Percentiles rank a stretch among this genome's conserved stretches.
phyloP scores from a whole-genome alignment of 2,113 vertebrate species.

The Clarias magur region DNA sequence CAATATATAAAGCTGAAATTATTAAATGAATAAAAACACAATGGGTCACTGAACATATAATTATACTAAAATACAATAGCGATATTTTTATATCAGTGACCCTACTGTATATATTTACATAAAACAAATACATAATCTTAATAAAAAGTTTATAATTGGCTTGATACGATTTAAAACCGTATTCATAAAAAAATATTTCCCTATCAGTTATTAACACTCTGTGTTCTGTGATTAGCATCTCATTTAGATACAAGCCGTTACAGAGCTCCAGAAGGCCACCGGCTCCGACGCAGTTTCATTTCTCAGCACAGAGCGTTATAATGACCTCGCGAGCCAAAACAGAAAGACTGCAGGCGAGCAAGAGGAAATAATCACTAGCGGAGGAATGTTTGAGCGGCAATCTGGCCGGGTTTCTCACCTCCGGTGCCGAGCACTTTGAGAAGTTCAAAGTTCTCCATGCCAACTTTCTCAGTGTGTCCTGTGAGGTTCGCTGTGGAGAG shows the following conservation, averaged over 20 bases:
- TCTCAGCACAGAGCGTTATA: neutral
- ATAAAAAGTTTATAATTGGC: neutral
- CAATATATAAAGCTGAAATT: neutral
- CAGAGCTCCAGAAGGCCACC: neutral
- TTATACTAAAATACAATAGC: neutral
- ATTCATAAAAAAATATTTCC: neutral
- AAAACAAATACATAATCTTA: neutral
- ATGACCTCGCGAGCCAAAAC: constrained; percentile 10
- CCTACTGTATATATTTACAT: neutral
- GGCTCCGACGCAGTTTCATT: neutral
- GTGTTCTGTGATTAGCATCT: constrained; percentile 6
- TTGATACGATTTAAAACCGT: too few species aligned
- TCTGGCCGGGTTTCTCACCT: constrained; percentile 73
- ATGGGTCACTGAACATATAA: neutral
- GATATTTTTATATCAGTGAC: neutral
- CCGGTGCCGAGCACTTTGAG: constrained; percentile 98
- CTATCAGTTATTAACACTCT: neutral
- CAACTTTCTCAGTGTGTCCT: constrained; percentile 93
- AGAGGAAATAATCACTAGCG: neutral
- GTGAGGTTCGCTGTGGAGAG: constrained; percentile 89
- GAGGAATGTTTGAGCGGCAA: neutral
- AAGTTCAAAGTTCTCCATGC: constrained; percentile 98
- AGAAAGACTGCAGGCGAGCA: constrained; percentile 22
- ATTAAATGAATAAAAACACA: neutral
- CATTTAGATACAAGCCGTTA: neutral